phyloP scores from a whole-genome alignment of 2,797 vertebrate genomes.

The Melanotaenia trifasciata region DNA sequence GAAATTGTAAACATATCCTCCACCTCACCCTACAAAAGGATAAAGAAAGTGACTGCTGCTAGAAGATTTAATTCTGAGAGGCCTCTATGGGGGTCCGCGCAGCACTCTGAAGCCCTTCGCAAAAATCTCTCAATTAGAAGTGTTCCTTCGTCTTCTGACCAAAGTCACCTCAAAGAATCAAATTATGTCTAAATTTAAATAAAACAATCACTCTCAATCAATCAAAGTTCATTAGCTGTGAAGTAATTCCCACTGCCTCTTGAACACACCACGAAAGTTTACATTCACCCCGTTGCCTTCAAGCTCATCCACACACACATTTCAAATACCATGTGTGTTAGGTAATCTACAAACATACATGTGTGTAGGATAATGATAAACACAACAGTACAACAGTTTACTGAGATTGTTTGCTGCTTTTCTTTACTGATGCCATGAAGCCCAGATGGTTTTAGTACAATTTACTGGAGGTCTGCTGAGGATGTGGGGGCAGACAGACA shows the following conservation, averaged over 20 bases:
- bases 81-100: conserved; percentile 56
- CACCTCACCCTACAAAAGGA: conserved; percentile 58
- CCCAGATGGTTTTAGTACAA: conserved; percentile 36
- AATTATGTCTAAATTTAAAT: conserved; percentile 73
- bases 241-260: conserved; percentile 41
- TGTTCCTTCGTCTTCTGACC: conserved; percentile 64
- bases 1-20: conserved; percentile 75
- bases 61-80: conserved; percentile 73
- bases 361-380: neutral
- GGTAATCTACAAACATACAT: conserved; percentile 36
- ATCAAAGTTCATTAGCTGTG: conserved; percentile 63
- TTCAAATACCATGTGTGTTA: conserved; percentile 14
- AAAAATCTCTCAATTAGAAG: conserved; percentile 75
- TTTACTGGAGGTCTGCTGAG: conserved; percentile 36
- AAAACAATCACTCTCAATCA: conserved; percentile 69
- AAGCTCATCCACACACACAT: neutral
- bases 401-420: neutral
- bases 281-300: neutral
- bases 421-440: neutral
- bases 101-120: conserved; percentile 45
- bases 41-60: conserved; percentile 70
- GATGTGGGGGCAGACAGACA: conserved; percentile 27
- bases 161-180: conserved; percentile 81
- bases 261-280: conserved; percentile 8
- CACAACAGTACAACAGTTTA: neutral